Conservation (phyloP, 2,888 invertebrate genomes). For the Pilophorus perplexus region DNA sequence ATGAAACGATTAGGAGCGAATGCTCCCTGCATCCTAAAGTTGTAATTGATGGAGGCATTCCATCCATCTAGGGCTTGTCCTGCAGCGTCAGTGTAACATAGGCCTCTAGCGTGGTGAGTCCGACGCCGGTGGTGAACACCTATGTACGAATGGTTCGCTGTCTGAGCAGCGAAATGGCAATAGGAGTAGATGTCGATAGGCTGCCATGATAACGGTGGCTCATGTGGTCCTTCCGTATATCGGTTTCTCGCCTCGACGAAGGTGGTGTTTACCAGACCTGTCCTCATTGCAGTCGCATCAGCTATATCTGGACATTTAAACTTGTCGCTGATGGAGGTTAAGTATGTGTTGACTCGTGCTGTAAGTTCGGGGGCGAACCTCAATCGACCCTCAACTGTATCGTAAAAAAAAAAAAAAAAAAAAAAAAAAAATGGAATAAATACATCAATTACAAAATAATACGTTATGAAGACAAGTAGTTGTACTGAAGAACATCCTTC, state of each 20-base stretch:
- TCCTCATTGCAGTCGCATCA: neutral
- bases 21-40: neutral
- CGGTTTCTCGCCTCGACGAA: neutral
- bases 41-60: neutral
- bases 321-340: neutral
- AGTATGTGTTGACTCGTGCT: neutral
- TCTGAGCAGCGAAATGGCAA: neutral
- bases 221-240: neutral
- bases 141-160: neutral
- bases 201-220: neutral
- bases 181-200: neutral
- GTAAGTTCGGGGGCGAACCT: neutral
- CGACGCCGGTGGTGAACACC: neutral
- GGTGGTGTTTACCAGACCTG: neutral
- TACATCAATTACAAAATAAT: too few species aligned
- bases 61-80: neutral
- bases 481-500: too few species aligned
- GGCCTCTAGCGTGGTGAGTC: neutral
- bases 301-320: neutral
- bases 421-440: too few species aligned
- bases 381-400: neutral
- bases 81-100: neutral
- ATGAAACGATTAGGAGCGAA: neutral
- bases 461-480: too few species aligned
- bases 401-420: too few species aligned